Percentiles rank a stretch among this genome's conserved stretches.
These are phyloP conservation scores for Drosophila ficusphila DNA, from an alignment of 1,140 invertebrate genomes.

Conservation along the genomic window DNA sequence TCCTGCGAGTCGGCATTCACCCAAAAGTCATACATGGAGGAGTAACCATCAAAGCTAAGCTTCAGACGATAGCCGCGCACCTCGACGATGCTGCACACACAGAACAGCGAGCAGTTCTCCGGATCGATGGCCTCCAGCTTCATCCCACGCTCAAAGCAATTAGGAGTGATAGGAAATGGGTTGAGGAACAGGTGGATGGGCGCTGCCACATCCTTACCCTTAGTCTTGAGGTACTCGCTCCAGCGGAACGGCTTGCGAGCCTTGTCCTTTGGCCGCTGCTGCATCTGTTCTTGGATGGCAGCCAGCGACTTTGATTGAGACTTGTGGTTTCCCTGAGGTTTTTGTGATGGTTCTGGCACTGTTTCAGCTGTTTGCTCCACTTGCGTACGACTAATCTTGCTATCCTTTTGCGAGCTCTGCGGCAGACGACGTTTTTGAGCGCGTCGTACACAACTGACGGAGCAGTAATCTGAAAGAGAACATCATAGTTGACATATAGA, in stretches of 20 bases:
- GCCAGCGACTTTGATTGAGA: neutral
- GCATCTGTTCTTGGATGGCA: neutral
- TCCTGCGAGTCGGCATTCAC: conserved; percentile 95
- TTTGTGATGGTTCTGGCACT: neutral
- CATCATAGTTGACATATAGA: neutral
- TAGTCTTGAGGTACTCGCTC: conserved; percentile 62
- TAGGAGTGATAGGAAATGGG: conserved; percentile 89
- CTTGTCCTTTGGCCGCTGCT: conserved; percentile 1
- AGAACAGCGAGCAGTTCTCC: conserved; percentile 94
- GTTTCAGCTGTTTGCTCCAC: neutral
- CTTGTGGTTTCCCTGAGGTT: neutral
- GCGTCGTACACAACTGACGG: conserved; percentile 60
- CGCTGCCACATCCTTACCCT: conserved; percentile 83
- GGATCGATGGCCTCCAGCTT: conserved; percentile 97
- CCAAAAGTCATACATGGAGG: conserved; percentile 97
- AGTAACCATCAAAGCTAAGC: conserved; percentile 96
- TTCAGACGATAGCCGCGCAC: conserved; percentile 92
- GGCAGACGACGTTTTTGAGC: conserved; percentile 52
- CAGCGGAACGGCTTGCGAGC: conserved; percentile 57
- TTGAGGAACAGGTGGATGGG: conserved; percentile 92
- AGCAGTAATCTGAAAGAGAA: conserved; percentile 63
- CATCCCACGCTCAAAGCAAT: conserved; percentile 93
- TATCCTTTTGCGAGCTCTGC: neutral
- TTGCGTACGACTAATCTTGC: conserved; percentile 42
- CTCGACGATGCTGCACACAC: conserved; percentile 94